Evolutionary conservation across 1,140 invertebrate species (phyloP).

Genomic region (Colletes latitarsis): DNA sequence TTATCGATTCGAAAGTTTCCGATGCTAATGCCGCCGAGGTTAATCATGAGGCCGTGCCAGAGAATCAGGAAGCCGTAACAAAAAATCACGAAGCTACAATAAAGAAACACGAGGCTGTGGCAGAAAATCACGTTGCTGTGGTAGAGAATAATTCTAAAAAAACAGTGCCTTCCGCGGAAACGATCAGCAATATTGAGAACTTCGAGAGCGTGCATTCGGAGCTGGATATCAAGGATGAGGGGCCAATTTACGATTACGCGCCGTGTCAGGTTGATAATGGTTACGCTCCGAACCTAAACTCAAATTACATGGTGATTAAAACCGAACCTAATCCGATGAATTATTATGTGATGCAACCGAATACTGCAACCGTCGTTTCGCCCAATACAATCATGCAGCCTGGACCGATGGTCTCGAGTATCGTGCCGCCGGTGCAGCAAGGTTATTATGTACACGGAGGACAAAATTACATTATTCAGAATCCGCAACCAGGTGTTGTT

Average conservation of each 20-base stretch:
- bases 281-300: conserved; percentile 54
- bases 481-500: conserved; percentile 24
- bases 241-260: conserved; percentile 62
- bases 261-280: conserved; percentile 26
- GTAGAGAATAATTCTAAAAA: neutral
- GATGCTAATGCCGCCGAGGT: no score
- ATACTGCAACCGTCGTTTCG: conserved; percentile 11
- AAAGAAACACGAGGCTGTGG: neutral
- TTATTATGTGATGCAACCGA: conserved; percentile 62
- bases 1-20: neutral
- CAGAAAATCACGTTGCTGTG: neutral
- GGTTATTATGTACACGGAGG: conserved; percentile 47
- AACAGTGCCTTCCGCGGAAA: conserved; percentile 27
- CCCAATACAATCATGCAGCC: conserved; percentile 24
- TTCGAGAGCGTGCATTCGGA: conserved; percentile 74
- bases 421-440: conserved; percentile 24
- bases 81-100: neutral
- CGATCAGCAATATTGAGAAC: conserved; percentile 57
- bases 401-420: conserved; percentile 20
- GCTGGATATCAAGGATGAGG: conserved; percentile 76
- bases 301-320: conserved; percentile 65
- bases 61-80: neutral
- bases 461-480: conserved; percentile 62
- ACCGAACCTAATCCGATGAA: conserved; percentile 50
- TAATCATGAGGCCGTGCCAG: neutral